Conservation (phyloP, 2,888 invertebrate genomes). For the Aspidiotus destructor region DNA sequence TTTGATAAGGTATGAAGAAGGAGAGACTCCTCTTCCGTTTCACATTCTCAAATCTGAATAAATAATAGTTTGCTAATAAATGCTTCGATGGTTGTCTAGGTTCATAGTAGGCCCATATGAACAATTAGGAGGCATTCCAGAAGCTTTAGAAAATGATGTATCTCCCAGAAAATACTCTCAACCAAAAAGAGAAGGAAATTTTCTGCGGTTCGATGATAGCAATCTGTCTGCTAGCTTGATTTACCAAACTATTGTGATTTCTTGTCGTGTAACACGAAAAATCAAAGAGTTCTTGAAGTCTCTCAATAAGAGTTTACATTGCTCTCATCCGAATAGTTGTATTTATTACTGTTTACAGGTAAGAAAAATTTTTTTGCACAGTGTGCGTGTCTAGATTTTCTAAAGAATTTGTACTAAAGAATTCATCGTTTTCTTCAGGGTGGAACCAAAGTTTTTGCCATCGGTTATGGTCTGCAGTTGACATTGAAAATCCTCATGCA, state of each 20-base stretch:
- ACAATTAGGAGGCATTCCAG: slow-evolving; percentile 40
- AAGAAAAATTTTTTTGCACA: slow-evolving; percentile 34
- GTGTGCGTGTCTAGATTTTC: not conserved
- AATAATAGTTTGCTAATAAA: too few species aligned
- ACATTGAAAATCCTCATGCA: slow-evolving; percentile 52
- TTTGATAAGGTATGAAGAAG: slow-evolving; percentile 47
- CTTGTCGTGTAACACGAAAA: slow-evolving; percentile 9
- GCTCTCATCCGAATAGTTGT: slow-evolving; percentile 57
- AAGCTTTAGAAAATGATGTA: slow-evolving; percentile 13
- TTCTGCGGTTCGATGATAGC: not conserved
- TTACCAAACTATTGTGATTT: slow-evolving; percentile 8
- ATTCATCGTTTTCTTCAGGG: slow-evolving; percentile 44
- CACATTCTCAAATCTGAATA: not conserved
- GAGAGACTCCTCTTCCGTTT: not conserved
- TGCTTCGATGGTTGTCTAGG: slow-evolving; percentile 40
- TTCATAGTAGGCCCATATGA: slow-evolving; percentile 56
- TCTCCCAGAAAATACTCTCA: not conserved
- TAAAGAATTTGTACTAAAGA: not conserved
- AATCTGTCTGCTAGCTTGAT: slow-evolving; percentile 9
- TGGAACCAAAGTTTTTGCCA: slow-evolving; percentile 50
- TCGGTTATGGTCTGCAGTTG: slow-evolving; percentile 54
- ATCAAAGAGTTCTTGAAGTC: slow-evolving; percentile 33
- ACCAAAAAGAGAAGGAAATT: slow-evolving; percentile 2
- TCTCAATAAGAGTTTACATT: slow-evolving; percentile 42
- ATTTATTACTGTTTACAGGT: slow-evolving; percentile 50